phyloP scores from a whole-genome alignment of 2,888 invertebrate species.

The Ctena decussata region DNA sequence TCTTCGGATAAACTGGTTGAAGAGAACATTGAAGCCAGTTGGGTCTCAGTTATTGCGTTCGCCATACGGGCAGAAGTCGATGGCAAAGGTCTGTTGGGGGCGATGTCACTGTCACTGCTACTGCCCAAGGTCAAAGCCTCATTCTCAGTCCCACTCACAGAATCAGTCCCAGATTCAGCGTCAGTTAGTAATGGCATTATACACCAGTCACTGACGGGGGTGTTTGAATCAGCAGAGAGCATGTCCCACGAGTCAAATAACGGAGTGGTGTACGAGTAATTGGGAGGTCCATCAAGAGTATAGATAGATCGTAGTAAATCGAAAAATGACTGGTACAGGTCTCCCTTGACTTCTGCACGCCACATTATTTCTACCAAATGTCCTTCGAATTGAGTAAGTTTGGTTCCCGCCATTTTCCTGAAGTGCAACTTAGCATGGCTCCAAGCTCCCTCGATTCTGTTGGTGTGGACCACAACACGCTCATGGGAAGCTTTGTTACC shows the following conservation, averaged over 20 bases:
- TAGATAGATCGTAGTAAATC: not conserved
- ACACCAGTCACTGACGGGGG: not conserved
- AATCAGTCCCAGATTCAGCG: not conserved
- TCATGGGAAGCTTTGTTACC: not conserved
- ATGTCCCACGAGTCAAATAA: not conserved
- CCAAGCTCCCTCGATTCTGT: not conserved
- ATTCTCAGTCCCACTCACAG: not conserved
- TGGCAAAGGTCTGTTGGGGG: not conserved
- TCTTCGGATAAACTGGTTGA: not conserved
- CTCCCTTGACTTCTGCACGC: not conserved
- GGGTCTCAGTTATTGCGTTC: not conserved
- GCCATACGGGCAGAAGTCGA: not conserved
- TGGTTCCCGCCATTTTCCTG: not conserved
- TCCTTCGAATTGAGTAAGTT: not conserved
- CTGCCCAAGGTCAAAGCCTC: not conserved
- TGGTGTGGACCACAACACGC: not conserved
- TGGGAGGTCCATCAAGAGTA: not conserved
- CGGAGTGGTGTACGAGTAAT: not conserved
- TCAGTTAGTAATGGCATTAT: not conserved
- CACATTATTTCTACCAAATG: not conserved
- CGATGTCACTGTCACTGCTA: not conserved
- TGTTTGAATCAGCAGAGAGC: not conserved
- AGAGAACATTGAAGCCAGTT: not conserved
- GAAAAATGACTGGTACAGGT: not conserved
- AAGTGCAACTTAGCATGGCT: not conserved